Percentiles rank a stretch among this genome's conserved stretches.
Conservation (phyloP, 2,113 vertebrate species). For the Serinus canaria region DNA sequence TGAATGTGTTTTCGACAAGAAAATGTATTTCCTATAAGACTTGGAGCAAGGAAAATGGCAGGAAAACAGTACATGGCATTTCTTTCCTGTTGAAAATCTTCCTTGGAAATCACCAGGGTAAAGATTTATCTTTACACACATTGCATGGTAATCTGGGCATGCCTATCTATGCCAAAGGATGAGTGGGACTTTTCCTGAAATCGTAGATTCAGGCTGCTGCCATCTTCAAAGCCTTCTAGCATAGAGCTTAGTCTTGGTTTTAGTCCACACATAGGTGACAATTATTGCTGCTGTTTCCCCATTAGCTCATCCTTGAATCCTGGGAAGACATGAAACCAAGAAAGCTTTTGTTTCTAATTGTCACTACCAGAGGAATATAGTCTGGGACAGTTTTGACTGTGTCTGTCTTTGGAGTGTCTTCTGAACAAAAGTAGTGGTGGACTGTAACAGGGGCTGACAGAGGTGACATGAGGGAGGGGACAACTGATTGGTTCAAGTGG, state of each 20-base stretch:
- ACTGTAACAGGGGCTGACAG: not conserved
- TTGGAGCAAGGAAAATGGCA: not conserved
- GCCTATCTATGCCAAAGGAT: not conserved
- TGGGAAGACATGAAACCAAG: not conserved
- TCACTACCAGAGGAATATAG: not conserved
- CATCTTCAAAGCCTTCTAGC: not conserved
- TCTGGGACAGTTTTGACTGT: not conserved
- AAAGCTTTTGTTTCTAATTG: not conserved
- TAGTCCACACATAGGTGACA: not conserved
- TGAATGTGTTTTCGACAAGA: not conserved
- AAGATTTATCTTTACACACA: not conserved
- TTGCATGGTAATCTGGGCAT: not conserved
- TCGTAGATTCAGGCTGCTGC: not conserved
- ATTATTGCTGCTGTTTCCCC: not conserved
- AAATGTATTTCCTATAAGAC: not conserved
- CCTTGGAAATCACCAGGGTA: not conserved
- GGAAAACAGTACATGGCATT: accelerated
- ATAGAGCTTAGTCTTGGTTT: not conserved
- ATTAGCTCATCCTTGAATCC: not conserved
- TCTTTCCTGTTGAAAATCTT: not conserved
- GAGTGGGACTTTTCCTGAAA: not conserved
- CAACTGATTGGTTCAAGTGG: not conserved
- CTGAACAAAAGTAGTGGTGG: not conserved
- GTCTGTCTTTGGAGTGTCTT: not conserved
- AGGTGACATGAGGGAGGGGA: not conserved